These are phyloP conservation scores for Caenorhabditis sp. DNA, from an alignment of 2,888 invertebrate genomes.

Conservation along the genomic window DNA sequence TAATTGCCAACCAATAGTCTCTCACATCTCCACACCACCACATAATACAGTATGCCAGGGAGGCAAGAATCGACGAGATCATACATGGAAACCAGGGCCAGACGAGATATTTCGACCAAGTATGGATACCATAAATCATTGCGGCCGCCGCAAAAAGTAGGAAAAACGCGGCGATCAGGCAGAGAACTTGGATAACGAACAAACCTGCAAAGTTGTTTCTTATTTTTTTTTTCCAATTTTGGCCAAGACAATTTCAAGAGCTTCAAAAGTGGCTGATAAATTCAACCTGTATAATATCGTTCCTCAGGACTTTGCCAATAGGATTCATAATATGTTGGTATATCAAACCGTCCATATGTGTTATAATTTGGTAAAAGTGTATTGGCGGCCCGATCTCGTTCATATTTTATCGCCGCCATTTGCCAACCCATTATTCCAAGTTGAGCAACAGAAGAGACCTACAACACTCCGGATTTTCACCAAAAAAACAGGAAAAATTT, in stretches of 20 bases:
- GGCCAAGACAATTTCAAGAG: not conserved
- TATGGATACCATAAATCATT: constrained; percentile 69
- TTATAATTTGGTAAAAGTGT: constrained; percentile 69
- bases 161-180: constrained; percentile 69
- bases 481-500: not conserved
- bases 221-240: not conserved
- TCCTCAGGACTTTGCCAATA: constrained; percentile 69
- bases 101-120: constrained; percentile 67
- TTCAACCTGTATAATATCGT: constrained; percentile 56
- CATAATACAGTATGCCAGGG: constrained; percentile 68
- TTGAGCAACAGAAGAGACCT: constrained; percentile 67
- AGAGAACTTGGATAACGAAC: constrained; percentile 70
- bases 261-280: not conserved
- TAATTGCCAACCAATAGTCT: constrained; percentile 69
- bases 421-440: constrained; percentile 71
- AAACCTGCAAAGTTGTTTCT: constrained; percentile 56
- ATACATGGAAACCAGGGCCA: constrained; percentile 70
- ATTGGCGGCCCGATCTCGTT: constrained; percentile 68
- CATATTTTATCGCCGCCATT: constrained; percentile 70
- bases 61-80: constrained; percentile 62
- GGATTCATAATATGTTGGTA: constrained; percentile 68
- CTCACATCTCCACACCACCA: constrained; percentile 71
- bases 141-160: constrained; percentile 67
- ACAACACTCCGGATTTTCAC: constrained; percentile 15
- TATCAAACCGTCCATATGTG: constrained; percentile 66